These are phyloP conservation scores for Oopsacas minuta DNA, from an alignment of 37 sponge, comb jelly and placozoan genomes.

Conservation along the genomic window DNA sequence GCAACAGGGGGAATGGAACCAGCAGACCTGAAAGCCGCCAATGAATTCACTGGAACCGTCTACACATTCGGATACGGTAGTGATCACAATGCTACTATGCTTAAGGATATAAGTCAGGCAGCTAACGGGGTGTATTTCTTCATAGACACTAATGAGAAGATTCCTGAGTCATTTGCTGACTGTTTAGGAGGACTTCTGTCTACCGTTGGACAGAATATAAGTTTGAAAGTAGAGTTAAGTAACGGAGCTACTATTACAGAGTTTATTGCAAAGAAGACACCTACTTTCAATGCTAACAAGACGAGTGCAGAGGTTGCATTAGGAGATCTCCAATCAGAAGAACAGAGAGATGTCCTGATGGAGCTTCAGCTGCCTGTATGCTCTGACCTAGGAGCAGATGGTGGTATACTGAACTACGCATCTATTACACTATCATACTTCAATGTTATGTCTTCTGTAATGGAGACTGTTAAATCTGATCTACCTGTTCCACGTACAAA, in stretches of 20 bases:
- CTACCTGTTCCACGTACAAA: slow-evolving; percentile 31
- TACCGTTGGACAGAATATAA: slow-evolving; percentile 78
- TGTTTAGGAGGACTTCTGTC: slow-evolving; percentile 85
- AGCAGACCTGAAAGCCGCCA: neutral
- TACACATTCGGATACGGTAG: slow-evolving; percentile 87
- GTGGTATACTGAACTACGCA: slow-evolving; percentile 18
- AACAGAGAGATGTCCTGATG: slow-evolving; percentile 65
- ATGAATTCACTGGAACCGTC: slow-evolving; percentile 58
- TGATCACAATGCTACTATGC: slow-evolving; percentile 58
- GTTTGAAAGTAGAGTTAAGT: slow-evolving; percentile 35
- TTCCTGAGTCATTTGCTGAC: slow-evolving; percentile 89
- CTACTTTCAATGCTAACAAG: slow-evolving; percentile 36
- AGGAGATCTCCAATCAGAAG: slow-evolving; percentile 86
- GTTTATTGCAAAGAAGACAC: slow-evolving; percentile 43
- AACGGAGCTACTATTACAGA: slow-evolving; percentile 33
- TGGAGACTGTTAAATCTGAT: slow-evolving; percentile 31
- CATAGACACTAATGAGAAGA: slow-evolving; percentile 78
- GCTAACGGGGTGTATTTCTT: slow-evolving; percentile 77
- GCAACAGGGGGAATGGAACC: neutral
- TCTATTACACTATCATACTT: slow-evolving; percentile 55
- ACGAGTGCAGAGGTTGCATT: slow-evolving; percentile 44
- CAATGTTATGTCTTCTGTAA: slow-evolving; percentile 58
- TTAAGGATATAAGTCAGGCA: slow-evolving; percentile 60
- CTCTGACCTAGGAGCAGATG: neutral
- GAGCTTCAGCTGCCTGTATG: slow-evolving; percentile 45